Evolutionary conservation across 2,888 invertebrate genomes (phyloP).

Genomic region (Luperina testacea): DNA sequence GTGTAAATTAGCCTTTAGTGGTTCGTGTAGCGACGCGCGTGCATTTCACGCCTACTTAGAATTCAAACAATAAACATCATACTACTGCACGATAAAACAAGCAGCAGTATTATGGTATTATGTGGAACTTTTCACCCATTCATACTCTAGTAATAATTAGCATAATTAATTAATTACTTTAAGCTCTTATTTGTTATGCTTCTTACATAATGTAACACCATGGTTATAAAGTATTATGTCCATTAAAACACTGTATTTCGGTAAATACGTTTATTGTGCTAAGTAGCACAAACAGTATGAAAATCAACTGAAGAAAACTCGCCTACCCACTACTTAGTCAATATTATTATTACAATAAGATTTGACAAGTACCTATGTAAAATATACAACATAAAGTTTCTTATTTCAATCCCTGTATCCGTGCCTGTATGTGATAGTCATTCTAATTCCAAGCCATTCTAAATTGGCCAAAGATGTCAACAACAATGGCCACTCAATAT

Average conservation of each 20-base stretch:
- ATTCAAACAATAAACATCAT: slow-evolving; percentile 38
- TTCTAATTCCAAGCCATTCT: not conserved
- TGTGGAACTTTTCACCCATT: slow-evolving; percentile 13
- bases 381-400: too few relatives aligned
- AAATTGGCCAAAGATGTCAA: not conserved
- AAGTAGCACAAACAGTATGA: too few relatives aligned
- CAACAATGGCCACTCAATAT: not conserved
- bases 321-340: too few relatives aligned
- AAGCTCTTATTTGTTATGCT: not conserved
- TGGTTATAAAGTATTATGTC: not conserved
- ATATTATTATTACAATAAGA: too few relatives aligned
- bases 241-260: too few relatives aligned
- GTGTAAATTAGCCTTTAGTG: not conserved
- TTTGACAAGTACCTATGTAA: too few relatives aligned
- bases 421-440: too few relatives aligned
- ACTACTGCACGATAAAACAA: slow-evolving; percentile 8
- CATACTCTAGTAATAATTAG: slow-evolving; percentile 23
- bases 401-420: not conserved
- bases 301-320: too few relatives aligned
- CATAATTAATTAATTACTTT: slow-evolving; percentile 13
- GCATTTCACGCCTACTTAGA: slow-evolving; percentile 18
- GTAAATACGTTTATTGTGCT: too few relatives aligned
- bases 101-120: not conserved
- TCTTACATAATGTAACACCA: slow-evolving; percentile 2
- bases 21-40: not conserved